Conservation (phyloP, 1,140 invertebrate genomes). For the Zelostemma sp. region DNA sequence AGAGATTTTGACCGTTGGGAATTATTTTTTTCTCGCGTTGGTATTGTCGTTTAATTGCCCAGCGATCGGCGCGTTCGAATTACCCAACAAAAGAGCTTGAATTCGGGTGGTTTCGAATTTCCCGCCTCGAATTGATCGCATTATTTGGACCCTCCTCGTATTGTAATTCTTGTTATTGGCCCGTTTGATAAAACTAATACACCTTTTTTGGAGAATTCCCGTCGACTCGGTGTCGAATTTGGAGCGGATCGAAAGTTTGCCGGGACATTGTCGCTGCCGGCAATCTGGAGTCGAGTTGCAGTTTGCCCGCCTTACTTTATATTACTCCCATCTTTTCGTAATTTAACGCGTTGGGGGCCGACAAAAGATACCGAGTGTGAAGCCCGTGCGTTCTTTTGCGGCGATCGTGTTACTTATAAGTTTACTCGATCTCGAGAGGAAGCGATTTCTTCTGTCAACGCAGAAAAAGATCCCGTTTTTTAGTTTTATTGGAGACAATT, state of each 20-base stretch:
- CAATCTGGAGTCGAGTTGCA: slow-evolving; percentile 68
- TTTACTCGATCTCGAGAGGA: slow-evolving; percentile 58
- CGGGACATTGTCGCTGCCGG: slow-evolving; percentile 44
- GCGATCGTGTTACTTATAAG: slow-evolving; percentile 62
- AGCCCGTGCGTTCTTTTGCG: slow-evolving; percentile 53
- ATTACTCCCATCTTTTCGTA: slow-evolving; percentile 57
- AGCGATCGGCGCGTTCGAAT: too few species aligned
- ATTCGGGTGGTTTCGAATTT: too few species aligned
- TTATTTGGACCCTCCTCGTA: slow-evolving; percentile 33
- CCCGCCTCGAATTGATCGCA: slow-evolving; percentile 37
- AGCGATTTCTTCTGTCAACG: slow-evolving; percentile 43
- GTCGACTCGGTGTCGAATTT: slow-evolving; percentile 59
- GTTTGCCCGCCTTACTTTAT: slow-evolving; percentile 42
- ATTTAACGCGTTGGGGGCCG: slow-evolving; percentile 65
- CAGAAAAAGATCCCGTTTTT: too few species aligned
- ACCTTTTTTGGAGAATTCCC: slow-evolving; percentile 33
- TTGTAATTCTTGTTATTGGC: slow-evolving; percentile 41
- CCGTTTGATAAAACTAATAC: slow-evolving; percentile 34
- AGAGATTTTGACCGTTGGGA: too few species aligned
- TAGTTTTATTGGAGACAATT: too few species aligned
- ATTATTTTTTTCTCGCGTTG: too few species aligned
- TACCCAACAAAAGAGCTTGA: too few species aligned
- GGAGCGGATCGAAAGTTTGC: slow-evolving; percentile 62
- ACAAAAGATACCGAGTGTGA: slow-evolving; percentile 46
- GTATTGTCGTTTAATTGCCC: too few species aligned